These are phyloP conservation scores for Luscinia luscinia DNA, from an alignment of 2,797 vertebrate species.

Conservation along the genomic window DNA sequence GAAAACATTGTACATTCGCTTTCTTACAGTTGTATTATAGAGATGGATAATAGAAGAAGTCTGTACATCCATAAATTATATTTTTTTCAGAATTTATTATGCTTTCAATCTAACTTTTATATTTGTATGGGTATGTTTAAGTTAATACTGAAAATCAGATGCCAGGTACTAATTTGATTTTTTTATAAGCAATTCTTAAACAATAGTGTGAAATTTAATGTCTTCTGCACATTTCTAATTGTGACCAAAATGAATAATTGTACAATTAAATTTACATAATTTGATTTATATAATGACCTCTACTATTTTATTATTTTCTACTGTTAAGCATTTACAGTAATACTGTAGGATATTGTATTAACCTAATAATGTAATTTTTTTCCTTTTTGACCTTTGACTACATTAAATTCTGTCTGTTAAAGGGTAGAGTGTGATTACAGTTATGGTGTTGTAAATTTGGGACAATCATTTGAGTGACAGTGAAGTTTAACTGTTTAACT, in stretches of 20 bases:
- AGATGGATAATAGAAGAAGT: not conserved
- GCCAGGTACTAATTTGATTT: not conserved
- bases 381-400: not conserved
- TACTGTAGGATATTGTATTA: not conserved
- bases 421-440: not conserved
- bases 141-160: not conserved
- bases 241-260: not conserved
- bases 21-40: not conserved
- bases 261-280: conserved; percentile 18
- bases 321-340: not conserved
- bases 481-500: conserved; percentile 19
- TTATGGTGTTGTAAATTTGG: conserved; percentile 13
- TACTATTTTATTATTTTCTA: conserved; percentile 17
- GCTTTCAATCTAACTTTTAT: not conserved
- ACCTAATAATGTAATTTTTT: not conserved
- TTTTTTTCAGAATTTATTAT: not conserved
- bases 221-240: not conserved
- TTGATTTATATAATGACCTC: conserved; percentile 5
- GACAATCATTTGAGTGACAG: conserved; percentile 1
- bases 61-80: not conserved
- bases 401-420: conserved; percentile 3
- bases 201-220: not conserved
- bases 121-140: not conserved
- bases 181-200: not conserved
- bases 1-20: not conserved